phyloP scores from a whole-genome alignment of 2,113 vertebrate species.

The Python bivittatus region DNA sequence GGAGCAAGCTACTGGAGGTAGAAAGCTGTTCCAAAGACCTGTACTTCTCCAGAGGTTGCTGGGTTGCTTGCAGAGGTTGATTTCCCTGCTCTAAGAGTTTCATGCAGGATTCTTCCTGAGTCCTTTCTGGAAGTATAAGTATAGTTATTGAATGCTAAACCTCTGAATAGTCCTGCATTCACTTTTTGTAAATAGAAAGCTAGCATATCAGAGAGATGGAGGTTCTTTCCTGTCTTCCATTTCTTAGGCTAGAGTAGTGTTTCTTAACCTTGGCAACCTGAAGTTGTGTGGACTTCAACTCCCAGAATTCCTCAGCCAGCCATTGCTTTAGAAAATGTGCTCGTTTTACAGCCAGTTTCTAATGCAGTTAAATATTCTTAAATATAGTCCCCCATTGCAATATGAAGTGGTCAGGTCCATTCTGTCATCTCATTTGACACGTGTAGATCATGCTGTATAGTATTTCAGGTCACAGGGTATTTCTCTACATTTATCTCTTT shows the following conservation, averaged over 20 bases:
- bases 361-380: background rate
- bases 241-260: background rate
- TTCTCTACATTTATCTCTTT: background rate
- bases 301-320: too few species aligned
- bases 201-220: background rate
- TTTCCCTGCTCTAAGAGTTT: background rate
- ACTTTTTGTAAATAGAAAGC: background rate
- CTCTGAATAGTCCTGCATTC: background rate
- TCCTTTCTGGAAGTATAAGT: background rate
- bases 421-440: background rate
- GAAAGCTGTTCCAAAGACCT: background rate
- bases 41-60: background rate
- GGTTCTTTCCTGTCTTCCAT: background rate
- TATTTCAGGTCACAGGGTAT: background rate
- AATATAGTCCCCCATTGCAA: background rate
- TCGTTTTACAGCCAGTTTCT: background rate
- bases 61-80: background rate
- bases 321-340: background rate
- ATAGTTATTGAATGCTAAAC: background rate
- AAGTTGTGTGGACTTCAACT: too few species aligned
- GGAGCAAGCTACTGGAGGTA: background rate
- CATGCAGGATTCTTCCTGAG: background rate
- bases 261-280: too few species aligned
- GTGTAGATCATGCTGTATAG: background rate
- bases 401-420: background rate